Evolutionary conservation across 1,140 invertebrate species (phyloP).

Genomic region (Ceratoteleas bidentatus): DNA sequence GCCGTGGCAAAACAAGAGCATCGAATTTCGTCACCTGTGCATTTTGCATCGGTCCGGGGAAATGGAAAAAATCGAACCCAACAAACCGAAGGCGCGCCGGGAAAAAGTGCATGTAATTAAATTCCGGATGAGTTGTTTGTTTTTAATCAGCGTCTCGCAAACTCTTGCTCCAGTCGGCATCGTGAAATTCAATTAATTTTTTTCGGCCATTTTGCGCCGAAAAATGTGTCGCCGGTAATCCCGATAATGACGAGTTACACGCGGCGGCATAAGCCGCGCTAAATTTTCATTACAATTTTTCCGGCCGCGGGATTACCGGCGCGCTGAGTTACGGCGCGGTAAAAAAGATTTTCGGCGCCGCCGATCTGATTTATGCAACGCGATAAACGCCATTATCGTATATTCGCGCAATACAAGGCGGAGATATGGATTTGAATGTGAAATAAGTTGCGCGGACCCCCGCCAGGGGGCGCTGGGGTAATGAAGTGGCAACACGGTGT

Average conservation of each 20-base stretch:
- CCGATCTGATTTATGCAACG: slow-evolving; percentile 21
- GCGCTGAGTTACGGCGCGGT: slow-evolving; percentile 19
- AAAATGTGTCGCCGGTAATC: slow-evolving; percentile 43
- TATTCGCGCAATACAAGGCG: slow-evolving; percentile 27
- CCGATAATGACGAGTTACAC: slow-evolving; percentile 30
- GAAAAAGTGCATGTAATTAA: slow-evolving; percentile 36
- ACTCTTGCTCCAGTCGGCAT: slow-evolving; percentile 34
- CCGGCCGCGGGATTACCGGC: slow-evolving; percentile 6
- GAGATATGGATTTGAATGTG: slow-evolving; percentile 44
- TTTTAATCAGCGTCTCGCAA: slow-evolving; percentile 50
- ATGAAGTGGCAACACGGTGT: slow-evolving; percentile 73
- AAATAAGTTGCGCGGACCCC: slow-evolving; percentile 43
- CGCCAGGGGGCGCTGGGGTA: slow-evolving; percentile 53
- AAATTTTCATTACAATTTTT: slow-evolving; percentile 38
- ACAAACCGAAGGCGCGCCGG: background rate
- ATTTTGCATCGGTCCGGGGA: slow-evolving; percentile 3
- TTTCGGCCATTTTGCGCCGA: slow-evolving; percentile 22
- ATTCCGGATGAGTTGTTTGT: slow-evolving; percentile 52
- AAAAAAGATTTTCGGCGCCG: slow-evolving; percentile 26
- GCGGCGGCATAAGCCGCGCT: slow-evolving; percentile 23
- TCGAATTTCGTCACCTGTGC: slow-evolving; percentile 51
- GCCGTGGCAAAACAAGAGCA: slow-evolving; percentile 42
- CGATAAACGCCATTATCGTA: slow-evolving; percentile 39
- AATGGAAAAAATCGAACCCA: slow-evolving; percentile 4
- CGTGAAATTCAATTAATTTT: slow-evolving; percentile 48